These are phyloP conservation scores for Micrasema minimum DNA, from an alignment of 1,140 invertebrate species.

Conservation along the genomic window DNA sequence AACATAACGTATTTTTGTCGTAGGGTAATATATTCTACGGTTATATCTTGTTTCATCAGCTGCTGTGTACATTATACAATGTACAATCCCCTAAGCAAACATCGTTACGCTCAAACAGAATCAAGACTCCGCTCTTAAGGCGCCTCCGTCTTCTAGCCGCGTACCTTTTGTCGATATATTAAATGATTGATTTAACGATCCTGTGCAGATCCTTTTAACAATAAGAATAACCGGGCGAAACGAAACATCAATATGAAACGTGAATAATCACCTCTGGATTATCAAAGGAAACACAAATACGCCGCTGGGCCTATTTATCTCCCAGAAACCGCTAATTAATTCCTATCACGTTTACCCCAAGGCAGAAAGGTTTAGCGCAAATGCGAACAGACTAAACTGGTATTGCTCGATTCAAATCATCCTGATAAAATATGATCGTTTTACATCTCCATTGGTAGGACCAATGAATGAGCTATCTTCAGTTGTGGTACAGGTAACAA, in stretches of 20 bases:
- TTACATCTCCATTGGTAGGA: constrained; percentile 13
- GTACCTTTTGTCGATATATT: too few relatives aligned
- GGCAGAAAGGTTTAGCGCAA: constrained; percentile 4
- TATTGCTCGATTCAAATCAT: constrained; percentile 21
- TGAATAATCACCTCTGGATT: constrained; percentile 12
- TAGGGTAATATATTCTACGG: too few relatives aligned
- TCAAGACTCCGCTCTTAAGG: too few relatives aligned
- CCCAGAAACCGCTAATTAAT: constrained; percentile 6
- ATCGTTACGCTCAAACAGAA: too few relatives aligned
- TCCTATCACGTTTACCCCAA: constrained; percentile 15
- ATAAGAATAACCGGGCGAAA: too few relatives aligned
- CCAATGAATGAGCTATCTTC: not conserved
- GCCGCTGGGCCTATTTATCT: constrained; percentile 14
- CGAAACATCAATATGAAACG: constrained; percentile 12
- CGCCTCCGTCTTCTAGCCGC: too few relatives aligned
- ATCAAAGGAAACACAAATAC: constrained; percentile 13
- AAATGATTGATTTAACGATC: too few relatives aligned
- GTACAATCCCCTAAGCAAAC: too few relatives aligned
- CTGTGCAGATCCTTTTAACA: too few relatives aligned
- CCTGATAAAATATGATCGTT: constrained; percentile 14
- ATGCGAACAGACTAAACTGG: not conserved
- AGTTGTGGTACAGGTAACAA: not conserved
- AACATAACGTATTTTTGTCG: too few relatives aligned
- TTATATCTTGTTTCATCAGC: too few relatives aligned
- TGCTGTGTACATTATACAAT: too few relatives aligned